A percentile compares a stretch with the other conserved stretches of the same genome.
phyloP scores from a whole-genome alignment of 2,888 invertebrate species.

The Temnothorax unifasciatus region DNA sequence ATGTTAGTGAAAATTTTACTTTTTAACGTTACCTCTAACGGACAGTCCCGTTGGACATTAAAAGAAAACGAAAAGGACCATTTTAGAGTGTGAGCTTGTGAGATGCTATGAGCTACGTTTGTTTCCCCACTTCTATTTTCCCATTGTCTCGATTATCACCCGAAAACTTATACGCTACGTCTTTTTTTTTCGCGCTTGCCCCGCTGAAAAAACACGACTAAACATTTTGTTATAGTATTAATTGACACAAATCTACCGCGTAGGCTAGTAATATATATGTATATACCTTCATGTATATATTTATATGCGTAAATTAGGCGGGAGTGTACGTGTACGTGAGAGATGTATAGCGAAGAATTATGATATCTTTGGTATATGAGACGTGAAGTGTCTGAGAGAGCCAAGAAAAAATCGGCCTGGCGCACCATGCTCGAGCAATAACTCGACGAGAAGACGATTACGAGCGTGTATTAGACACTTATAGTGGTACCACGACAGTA shows the following conservation, averaged over 20 bases:
- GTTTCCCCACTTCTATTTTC: slow-evolving; percentile 28
- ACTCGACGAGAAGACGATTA: slow-evolving; percentile 59
- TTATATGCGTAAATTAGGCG: slow-evolving; percentile 37
- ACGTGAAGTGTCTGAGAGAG: slow-evolving; percentile 38
- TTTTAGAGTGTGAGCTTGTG: slow-evolving; percentile 52
- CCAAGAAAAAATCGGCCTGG: slow-evolving; percentile 47
- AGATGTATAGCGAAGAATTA: slow-evolving; percentile 30
- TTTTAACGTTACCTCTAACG: neutral
- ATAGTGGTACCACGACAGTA: slow-evolving; percentile 65
- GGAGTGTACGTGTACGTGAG: neutral
- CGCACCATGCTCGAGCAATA: slow-evolving; percentile 39
- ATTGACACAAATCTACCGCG: slow-evolving; percentile 81
- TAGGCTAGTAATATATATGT: slow-evolving; percentile 72
- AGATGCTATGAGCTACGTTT: slow-evolving; percentile 58
- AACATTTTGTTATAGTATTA: slow-evolving; percentile 76
- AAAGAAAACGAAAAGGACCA: neutral
- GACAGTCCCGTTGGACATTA: neutral
- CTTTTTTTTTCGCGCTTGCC: slow-evolving; percentile 33
- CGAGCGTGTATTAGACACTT: slow-evolving; percentile 51
- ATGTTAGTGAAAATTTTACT: neutral
- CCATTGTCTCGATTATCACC: slow-evolving; percentile 68
- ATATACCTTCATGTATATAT: slow-evolving; percentile 54
- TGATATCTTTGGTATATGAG: slow-evolving; percentile 20
- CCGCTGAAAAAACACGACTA: slow-evolving; percentile 67
- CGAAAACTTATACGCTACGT: slow-evolving; percentile 71